Conservation (phyloP, 1,140 invertebrate species). For the Ips nitidus region DNA sequence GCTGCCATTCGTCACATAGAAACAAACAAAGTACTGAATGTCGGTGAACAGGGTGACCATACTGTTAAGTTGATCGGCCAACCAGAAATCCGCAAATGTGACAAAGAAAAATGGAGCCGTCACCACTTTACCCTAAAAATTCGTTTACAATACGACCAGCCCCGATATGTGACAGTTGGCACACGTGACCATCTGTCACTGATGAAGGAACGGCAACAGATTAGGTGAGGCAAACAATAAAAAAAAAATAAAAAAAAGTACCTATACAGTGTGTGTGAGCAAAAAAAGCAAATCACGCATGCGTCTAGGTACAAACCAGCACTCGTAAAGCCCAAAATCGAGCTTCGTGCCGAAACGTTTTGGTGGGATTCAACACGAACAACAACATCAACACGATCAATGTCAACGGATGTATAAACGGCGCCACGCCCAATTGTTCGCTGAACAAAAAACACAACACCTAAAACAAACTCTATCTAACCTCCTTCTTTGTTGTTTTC, state of each 20-base stretch:
- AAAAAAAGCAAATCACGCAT: slow-evolving; percentile 31
- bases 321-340: slow-evolving; percentile 80
- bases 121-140: slow-evolving; percentile 50
- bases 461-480: slow-evolving; percentile 6
- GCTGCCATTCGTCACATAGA: slow-evolving; percentile 74
- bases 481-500: neutral
- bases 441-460: slow-evolving; percentile 81
- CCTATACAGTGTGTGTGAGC: slow-evolving; percentile 3
- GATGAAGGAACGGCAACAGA: neutral
- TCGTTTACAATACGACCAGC: no score
- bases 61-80: slow-evolving; percentile 98
- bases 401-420: slow-evolving; percentile 86
- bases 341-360: slow-evolving; percentile 90
- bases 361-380: slow-evolving; percentile 91
- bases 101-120: slow-evolving; percentile 94
- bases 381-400: slow-evolving; percentile 83
- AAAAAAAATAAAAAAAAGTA: slow-evolving; percentile 33
- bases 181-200: neutral
- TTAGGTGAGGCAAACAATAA: slow-evolving; percentile 2
- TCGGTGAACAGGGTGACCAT: slow-evolving; percentile 87
- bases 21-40: slow-evolving; percentile 89
- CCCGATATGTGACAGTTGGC: no score
- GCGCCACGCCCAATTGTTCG: slow-evolving; percentile 82
- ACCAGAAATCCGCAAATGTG: slow-evolving; percentile 99
- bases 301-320: slow-evolving; percentile 61